Evolutionary conservation across 1,140 invertebrate genomes (phyloP).

Genomic region (Teleopsis dalmanni): DNA sequence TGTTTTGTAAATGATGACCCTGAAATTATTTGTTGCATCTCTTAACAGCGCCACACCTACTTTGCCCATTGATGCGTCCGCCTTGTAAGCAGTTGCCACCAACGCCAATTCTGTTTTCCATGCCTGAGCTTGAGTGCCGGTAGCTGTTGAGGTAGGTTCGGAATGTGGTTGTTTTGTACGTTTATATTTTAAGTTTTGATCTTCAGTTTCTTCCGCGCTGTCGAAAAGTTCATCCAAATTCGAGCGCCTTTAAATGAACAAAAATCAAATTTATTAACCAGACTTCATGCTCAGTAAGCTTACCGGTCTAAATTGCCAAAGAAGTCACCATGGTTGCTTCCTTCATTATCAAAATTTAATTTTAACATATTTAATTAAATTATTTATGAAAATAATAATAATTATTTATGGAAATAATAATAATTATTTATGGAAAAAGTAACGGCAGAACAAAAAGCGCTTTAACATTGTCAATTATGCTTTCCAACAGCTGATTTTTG

Average conservation of each 20-base stretch:
- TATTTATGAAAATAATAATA: neutral
- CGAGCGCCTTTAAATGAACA: neutral
- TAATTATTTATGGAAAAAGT: too few relatives aligned
- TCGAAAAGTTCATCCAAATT: conserved; percentile 10
- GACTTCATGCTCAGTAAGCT: neutral
- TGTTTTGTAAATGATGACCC: conserved; percentile 27
- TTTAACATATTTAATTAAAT: conserved; percentile 2
- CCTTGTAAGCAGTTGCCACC: conserved; percentile 20
- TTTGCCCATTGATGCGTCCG: conserved; percentile 14
- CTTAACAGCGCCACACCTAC: conserved; percentile 28
- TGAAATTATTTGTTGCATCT: conserved; percentile 4
- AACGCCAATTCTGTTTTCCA: conserved; percentile 21
- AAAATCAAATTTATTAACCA: neutral
- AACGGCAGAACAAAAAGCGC: too few relatives aligned
- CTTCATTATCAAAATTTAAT: conserved; percentile 8
- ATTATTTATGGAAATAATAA: neutral
- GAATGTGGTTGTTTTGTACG: neutral
- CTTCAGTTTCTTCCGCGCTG: neutral
- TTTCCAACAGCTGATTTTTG: too few relatives aligned
- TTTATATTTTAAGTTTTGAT: conserved; percentile 11
- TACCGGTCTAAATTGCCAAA: conserved; percentile 9
- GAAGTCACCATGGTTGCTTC: conserved; percentile 9
- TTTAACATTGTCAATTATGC: too few relatives aligned
- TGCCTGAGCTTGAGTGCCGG: neutral
- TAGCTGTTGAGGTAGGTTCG: neutral